phyloP scores from a whole-genome alignment of 2,888 invertebrate species.

The Leuctra nigra region DNA sequence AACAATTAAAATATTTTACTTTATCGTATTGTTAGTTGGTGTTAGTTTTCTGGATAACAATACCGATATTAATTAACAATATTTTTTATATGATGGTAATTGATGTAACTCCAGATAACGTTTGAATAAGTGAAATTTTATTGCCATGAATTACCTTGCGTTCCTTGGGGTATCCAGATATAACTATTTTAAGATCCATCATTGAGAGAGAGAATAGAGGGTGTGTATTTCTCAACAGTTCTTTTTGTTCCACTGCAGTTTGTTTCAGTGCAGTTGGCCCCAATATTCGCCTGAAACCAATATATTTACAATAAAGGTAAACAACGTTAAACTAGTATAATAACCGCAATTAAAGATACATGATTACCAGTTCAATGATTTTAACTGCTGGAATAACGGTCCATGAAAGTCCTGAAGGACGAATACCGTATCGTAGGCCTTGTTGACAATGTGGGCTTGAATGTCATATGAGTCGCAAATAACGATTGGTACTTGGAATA shows the following conservation, averaged over 20 bases:
- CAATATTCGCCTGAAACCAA: background rate
- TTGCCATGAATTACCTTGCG: too few species aligned
- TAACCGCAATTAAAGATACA: background rate
- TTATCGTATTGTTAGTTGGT: too few species aligned
- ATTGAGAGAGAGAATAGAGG: background rate
- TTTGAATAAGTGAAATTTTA: too few species aligned
- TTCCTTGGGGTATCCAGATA: background rate
- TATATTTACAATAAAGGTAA: background rate
- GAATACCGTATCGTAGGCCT: background rate
- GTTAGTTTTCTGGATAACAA: too few species aligned
- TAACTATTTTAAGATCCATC: background rate
- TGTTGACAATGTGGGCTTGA: too few species aligned
- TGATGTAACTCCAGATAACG: too few species aligned
- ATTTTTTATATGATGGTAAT: too few species aligned
- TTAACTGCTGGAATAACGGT: background rate
- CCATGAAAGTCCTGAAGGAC: background rate
- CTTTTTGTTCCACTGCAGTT: background rate
- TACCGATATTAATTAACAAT: too few species aligned
- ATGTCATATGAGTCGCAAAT: too few species aligned
- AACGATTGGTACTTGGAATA: too few species aligned
- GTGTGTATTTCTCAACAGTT: background rate
- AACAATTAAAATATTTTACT: too few species aligned
- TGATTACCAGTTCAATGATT: background rate
- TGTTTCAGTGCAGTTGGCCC: background rate
- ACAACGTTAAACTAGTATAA: background rate